Evolutionary conservation across 2,888 invertebrate species (phyloP).

Genomic region (Palloptera scutellata): DNA sequence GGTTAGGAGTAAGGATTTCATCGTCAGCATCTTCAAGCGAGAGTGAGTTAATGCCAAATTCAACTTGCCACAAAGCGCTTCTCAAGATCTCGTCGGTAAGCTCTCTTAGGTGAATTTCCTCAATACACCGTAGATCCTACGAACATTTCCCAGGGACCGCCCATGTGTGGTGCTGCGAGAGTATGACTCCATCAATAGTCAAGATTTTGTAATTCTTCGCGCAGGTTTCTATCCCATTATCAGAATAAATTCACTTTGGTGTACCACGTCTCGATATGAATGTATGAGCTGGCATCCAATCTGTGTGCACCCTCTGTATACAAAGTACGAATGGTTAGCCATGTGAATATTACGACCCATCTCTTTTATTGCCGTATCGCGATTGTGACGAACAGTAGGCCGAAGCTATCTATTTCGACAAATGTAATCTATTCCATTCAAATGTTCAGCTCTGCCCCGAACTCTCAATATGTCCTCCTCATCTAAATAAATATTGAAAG

Average conservation of each 20-base stretch:
- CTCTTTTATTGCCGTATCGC: slow-evolving; percentile 23
- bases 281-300: slow-evolving; percentile 24
- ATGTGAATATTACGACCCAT: slow-evolving; percentile 23
- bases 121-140: no score
- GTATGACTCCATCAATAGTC: no score
- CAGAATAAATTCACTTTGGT: not conserved
- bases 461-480: not conserved
- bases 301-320: slow-evolving; percentile 19
- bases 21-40: slow-evolving; percentile 26
- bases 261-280: not conserved
- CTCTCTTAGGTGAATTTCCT: no score
- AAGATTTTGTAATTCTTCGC: no score
- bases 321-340: not conserved
- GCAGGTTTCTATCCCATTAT: no score
- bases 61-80: slow-evolving; percentile 26
- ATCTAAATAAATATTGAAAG: not conserved
- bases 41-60: slow-evolving; percentile 31
- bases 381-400: not conserved
- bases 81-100: slow-evolving; percentile 30
- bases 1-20: slow-evolving; percentile 31
- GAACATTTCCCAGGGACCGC: no score
- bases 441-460: not conserved
- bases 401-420: no score
- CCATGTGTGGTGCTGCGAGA: no score
- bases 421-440: no score